Percentiles rank a stretch among this genome's conserved stretches.
These are phyloP conservation scores for Spheniscus mendiculus DNA, from an alignment of 2,113 vertebrate genomes.

Conservation along the genomic window DNA sequence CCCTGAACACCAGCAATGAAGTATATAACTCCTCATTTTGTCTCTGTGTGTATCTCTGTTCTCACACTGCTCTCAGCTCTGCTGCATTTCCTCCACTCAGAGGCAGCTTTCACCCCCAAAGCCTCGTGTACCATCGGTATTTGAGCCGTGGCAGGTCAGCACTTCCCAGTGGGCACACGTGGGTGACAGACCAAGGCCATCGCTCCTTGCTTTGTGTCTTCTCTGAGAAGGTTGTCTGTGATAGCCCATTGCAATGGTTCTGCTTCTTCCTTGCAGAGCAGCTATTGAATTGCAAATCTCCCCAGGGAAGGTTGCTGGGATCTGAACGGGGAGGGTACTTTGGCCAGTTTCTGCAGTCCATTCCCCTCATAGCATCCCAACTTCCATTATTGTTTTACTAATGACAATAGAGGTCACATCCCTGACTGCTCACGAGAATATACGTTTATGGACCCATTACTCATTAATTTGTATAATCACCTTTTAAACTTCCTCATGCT, in stretches of 20 bases:
- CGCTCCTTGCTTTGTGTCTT: background rate
- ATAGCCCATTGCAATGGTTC: background rate
- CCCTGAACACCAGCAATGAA: background rate
- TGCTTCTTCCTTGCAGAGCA: background rate
- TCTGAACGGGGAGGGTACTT: background rate
- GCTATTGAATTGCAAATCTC: too few species aligned
- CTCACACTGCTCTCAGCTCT: background rate
- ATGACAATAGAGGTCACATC: background rate
- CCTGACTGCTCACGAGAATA: background rate
- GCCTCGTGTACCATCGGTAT: rapidly evolving
- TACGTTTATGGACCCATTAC: background rate
- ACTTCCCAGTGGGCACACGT: background rate
- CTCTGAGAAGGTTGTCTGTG: background rate
- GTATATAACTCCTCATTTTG: too few species aligned
- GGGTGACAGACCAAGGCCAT: background rate
- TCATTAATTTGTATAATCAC: background rate
- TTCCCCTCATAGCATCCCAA: background rate
- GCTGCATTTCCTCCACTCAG: background rate
- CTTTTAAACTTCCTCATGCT: background rate
- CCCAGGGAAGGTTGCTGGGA: background rate
- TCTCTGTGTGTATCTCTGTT: too few species aligned
- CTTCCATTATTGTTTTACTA: background rate
- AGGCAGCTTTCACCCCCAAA: background rate
- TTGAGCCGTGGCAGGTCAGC: background rate
- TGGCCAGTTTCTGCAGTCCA: background rate